phyloP scores from a whole-genome alignment of 2,113 vertebrate species.

The Brachirus orientalis region DNA sequence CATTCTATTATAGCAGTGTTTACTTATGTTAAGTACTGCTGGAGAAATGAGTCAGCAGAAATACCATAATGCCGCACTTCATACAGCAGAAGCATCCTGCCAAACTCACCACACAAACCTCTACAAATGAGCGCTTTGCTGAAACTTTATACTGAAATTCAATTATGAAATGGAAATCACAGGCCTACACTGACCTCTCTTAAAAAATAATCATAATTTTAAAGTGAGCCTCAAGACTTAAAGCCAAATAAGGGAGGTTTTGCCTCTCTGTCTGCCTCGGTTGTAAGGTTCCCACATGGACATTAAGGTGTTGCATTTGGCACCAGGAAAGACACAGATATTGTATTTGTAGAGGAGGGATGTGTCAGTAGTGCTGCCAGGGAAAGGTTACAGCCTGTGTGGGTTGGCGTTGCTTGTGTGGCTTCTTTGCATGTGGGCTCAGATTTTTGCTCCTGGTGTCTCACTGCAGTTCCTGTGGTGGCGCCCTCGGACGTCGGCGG shows the following conservation, averaged over 20 bases:
- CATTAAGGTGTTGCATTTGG: slow-evolving; percentile 75
- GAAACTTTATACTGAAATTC: slow-evolving; percentile 68
- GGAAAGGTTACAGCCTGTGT: slow-evolving; percentile 54
- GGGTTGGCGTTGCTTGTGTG: slow-evolving; percentile 64
- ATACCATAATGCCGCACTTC: slow-evolving; percentile 45
- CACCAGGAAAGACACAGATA: slow-evolving; percentile 60
- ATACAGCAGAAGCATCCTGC: slow-evolving; percentile 42
- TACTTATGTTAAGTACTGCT: slow-evolving; percentile 53
- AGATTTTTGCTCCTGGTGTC: slow-evolving; percentile 59
- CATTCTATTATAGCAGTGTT: slow-evolving; percentile 52
- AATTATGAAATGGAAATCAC: slow-evolving; percentile 70
- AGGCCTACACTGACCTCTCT: slow-evolving; percentile 52
- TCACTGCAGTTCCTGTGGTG: slow-evolving; percentile 91
- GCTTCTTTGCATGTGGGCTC: slow-evolving; percentile 59
- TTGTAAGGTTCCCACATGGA: slow-evolving; percentile 48
- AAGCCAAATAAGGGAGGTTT: slow-evolving; percentile 33
- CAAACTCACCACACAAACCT: slow-evolving; percentile 66
- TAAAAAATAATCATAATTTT: slow-evolving; percentile 44
- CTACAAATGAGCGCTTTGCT: slow-evolving; percentile 72
- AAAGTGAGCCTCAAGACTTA: slow-evolving; percentile 25
- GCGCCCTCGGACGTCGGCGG: slow-evolving; percentile 94
- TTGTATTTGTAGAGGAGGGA: slow-evolving; percentile 67
- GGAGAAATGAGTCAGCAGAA: slow-evolving; percentile 63
- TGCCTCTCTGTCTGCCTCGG: slow-evolving; percentile 23
- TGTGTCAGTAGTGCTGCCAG: slow-evolving; percentile 68